Conservation (phyloP, 2,797 vertebrate genomes). For the Lemur catta region DNA sequence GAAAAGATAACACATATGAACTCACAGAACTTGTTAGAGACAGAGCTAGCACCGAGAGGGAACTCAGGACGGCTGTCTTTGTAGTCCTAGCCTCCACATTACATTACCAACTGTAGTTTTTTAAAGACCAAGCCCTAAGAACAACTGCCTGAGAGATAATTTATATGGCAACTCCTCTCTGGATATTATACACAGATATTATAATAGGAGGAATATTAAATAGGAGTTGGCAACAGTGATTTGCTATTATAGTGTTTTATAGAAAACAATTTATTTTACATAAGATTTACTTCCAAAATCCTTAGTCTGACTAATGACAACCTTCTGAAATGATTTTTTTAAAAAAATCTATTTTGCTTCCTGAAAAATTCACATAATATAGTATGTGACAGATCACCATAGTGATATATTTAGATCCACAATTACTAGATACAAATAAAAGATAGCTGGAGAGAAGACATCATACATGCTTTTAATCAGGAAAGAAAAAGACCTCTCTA, state of each 20-base stretch:
- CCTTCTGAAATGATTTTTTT: constrained; percentile 44
- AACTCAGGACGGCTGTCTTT: not conserved
- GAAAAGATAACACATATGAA: not conserved
- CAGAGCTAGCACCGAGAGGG: not conserved
- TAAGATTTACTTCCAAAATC: constrained; percentile 62
- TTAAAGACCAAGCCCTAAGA: not conserved
- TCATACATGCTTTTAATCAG: constrained; percentile 58
- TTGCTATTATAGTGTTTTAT: constrained; percentile 57
- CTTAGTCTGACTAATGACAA: constrained; percentile 67
- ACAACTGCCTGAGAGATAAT: not conserved
- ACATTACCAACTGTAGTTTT: not conserved
- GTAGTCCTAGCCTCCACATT: not conserved
- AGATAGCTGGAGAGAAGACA: constrained; percentile 52
- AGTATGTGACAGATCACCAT: constrained; percentile 34
- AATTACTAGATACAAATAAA: constrained; percentile 67
- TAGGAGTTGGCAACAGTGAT: constrained; percentile 39
- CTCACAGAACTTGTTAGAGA: not conserved
- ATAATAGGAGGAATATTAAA: constrained; percentile 20
- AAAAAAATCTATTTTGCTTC: constrained; percentile 41
- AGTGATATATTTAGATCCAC: constrained; percentile 58
- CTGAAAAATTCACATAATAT: constrained; percentile 45
- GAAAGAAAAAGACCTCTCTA: constrained; percentile 61
- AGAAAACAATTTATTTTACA: constrained; percentile 62
- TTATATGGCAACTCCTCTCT: not conserved
- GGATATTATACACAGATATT: not conserved